These are phyloP conservation scores for Cryptocephalus moraei DNA, from an alignment of 2,888 invertebrate species.

Conservation along the genomic window DNA sequence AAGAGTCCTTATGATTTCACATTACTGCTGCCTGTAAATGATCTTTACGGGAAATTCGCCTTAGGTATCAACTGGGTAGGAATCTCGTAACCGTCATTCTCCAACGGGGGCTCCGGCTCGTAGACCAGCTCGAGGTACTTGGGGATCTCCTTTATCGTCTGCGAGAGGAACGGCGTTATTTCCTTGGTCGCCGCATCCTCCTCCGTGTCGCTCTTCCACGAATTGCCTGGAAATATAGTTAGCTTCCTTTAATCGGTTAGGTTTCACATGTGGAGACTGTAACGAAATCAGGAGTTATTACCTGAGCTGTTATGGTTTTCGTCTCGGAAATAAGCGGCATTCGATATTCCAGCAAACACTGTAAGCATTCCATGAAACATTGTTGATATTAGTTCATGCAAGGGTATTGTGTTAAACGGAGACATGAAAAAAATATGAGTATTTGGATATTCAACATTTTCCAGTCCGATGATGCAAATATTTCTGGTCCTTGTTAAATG, in stretches of 20 bases:
- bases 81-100: slow-evolving; percentile 54
- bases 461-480: no score
- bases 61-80: slow-evolving; percentile 36
- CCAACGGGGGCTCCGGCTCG: slow-evolving; percentile 37
- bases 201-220: slow-evolving; percentile 39
- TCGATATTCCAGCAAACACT: slow-evolving; percentile 60
- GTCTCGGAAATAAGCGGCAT: slow-evolving; percentile 69
- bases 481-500: no score
- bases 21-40: not conserved
- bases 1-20: no score
- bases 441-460: no score
- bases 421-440: no score
- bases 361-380: slow-evolving; percentile 24
- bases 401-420: no score
- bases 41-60: not conserved
- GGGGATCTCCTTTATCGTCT: slow-evolving; percentile 32
- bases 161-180: slow-evolving; percentile 38
- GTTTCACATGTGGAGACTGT: slow-evolving; percentile 1
- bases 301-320: slow-evolving; percentile 57
- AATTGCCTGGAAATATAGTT: slow-evolving; percentile 31
- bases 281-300: slow-evolving; percentile 17
- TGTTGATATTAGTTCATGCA: no score
- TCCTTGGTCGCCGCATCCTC: slow-evolving; percentile 39
- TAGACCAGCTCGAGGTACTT: slow-evolving; percentile 60
- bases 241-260: slow-evolving; percentile 5